These are phyloP conservation scores for Chloroclysta siterata DNA, from an alignment of 2,888 invertebrate species.

Conservation along the genomic window DNA sequence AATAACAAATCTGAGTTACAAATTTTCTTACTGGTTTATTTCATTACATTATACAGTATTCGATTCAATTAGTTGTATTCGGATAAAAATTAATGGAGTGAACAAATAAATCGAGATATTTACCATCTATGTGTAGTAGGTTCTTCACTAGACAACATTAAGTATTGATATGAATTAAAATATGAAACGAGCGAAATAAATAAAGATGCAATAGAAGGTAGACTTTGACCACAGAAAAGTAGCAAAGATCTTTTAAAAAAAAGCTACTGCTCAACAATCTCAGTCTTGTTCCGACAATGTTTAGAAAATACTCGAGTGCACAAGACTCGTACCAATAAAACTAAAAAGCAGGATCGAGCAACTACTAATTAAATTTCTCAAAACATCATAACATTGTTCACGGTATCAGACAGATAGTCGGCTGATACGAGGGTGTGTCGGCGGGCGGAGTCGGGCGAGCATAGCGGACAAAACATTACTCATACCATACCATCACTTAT, in stretches of 20 bases:
- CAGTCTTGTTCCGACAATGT: not conserved
- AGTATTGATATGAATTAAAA: no score
- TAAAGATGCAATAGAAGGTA: no score
- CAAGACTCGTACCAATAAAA: constrained; percentile 7
- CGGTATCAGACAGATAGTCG: constrained; percentile 65
- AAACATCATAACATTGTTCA: constrained; percentile 54
- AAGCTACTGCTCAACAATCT: not conserved
- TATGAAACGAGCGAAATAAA: no score
- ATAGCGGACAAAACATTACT: constrained; percentile 66
- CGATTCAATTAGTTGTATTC: constrained; percentile 70
- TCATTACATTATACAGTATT: constrained; percentile 56
- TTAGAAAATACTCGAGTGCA: not conserved
- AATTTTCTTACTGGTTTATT: constrained; percentile 68
- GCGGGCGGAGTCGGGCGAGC: constrained; percentile 67
- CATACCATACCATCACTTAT: constrained; percentile 47
- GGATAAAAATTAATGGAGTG: constrained; percentile 58
- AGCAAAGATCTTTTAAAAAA: no score
- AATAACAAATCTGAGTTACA: constrained; percentile 74
- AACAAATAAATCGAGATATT: constrained; percentile 10
- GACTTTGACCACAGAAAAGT: no score
- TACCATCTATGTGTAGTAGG: no score
- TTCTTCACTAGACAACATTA: no score
- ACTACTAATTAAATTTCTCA: constrained; percentile 39
- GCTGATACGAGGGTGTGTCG: constrained; percentile 71
- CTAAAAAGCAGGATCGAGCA: constrained; percentile 8